A percentile compares a stretch with the other conserved stretches of the same genome.
Conservation (phyloP, 2,797 vertebrate genomes). For the Siniperca obscura region DNA sequence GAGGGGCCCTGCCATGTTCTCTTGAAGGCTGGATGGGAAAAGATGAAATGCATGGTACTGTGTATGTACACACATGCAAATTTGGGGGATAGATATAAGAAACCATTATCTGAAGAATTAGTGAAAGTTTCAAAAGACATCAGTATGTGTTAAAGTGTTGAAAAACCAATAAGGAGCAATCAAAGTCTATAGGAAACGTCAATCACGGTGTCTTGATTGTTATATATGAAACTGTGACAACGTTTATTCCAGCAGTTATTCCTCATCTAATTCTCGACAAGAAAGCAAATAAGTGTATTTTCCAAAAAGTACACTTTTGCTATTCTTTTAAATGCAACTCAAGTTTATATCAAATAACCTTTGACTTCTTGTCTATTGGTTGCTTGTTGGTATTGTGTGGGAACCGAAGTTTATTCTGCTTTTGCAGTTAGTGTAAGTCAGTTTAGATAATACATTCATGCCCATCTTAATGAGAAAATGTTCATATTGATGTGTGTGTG, state of each 20-base stretch:
- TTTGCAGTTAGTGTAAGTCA: not conserved
- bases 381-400: not conserved
- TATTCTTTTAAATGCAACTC: not conserved
- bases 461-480: slow-evolving; percentile 8
- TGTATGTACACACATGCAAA: not conserved
- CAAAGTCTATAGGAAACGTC: not conserved
- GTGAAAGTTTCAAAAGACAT: not conserved
- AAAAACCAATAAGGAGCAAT: slow-evolving; percentile 1
- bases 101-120: not conserved
- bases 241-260: not conserved
- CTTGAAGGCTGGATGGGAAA: not conserved
- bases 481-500: slow-evolving; percentile 18
- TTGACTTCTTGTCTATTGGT: not conserved
- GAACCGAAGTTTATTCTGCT: not conserved
- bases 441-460: not conserved
- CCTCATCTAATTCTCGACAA: not conserved
- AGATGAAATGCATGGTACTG: not conserved
- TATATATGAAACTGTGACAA: not conserved
- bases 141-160: not conserved
- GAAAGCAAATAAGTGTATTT: not conserved
- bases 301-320: not conserved
- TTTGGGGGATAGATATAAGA: not conserved
- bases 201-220: not conserved
- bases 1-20: not conserved
- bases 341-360: not conserved